Conservation (phyloP, 2,113 vertebrate genomes). For the Capreolus pygargus region DNA sequence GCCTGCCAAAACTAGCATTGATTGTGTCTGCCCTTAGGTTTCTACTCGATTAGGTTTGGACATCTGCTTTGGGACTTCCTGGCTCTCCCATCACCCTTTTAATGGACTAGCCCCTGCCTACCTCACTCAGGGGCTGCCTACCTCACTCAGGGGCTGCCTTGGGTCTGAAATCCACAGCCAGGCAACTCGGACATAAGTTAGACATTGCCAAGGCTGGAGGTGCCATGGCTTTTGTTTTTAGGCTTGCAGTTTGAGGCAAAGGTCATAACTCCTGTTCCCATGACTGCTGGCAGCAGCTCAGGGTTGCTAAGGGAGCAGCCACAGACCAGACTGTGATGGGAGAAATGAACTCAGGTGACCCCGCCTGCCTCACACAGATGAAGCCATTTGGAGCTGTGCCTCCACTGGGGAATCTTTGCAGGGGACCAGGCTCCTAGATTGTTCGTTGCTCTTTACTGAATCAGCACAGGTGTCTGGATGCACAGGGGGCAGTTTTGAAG, state of each 20-base stretch:
- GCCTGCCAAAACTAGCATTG: neutral
- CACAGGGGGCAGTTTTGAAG: neutral
- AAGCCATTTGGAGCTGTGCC: neutral
- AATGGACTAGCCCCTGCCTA: neutral
- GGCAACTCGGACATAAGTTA: neutral
- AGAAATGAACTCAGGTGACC: neutral
- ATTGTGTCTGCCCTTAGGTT: neutral
- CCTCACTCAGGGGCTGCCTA: neutral
- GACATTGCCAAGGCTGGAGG: neutral
- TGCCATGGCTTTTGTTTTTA: slow-evolving; percentile 1
- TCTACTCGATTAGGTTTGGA: slow-evolving; percentile 7
- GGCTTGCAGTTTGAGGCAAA: neutral
- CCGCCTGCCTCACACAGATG: neutral
- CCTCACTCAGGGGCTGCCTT: neutral
- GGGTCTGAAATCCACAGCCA: neutral
- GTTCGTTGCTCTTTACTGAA: neutral
- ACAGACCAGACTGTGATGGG: neutral
- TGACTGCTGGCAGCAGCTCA: neutral
- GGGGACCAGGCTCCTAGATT: neutral
- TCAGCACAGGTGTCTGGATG: fast-evolving
- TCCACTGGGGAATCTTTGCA: neutral
- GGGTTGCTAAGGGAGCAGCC: neutral
- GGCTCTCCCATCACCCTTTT: neutral
- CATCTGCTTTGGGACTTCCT: neutral
- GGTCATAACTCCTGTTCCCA: slow-evolving; percentile 3